These are phyloP conservation scores for Phainopepla nitens DNA, from an alignment of 2,113 vertebrate genomes.

Conservation along the genomic window DNA sequence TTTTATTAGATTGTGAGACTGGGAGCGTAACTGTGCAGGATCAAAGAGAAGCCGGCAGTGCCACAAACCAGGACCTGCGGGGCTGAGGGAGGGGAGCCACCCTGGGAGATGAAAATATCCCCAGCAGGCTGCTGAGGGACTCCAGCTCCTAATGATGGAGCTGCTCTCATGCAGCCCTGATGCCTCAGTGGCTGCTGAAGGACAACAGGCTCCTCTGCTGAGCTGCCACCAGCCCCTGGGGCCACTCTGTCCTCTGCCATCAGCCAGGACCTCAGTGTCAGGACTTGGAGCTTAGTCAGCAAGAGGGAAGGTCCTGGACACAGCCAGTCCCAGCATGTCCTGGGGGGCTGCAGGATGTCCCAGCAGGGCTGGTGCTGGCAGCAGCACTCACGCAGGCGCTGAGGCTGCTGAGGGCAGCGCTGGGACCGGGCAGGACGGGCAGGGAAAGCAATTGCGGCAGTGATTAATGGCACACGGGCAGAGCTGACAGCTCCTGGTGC, in stretches of 20 bases:
- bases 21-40: neutral
- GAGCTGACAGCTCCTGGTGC: neutral
- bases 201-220: neutral
- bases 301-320: too few relatives aligned
- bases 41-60: neutral
- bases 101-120: neutral
- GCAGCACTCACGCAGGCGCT: rapidly evolving
- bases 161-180: rapidly evolving
- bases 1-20: constrained; percentile 19
- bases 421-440: neutral
- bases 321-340: neutral
- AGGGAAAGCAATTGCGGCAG: neutral
- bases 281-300: rapidly evolving
- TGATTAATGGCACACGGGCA: neutral
- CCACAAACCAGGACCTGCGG: neutral
- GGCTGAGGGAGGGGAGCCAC: neutral
- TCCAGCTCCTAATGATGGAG: neutral
- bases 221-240: neutral
- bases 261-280: rapidly evolving
- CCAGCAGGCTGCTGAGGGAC: neutral
- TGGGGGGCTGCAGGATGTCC: neutral
- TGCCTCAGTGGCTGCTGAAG: neutral
- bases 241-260: neutral
- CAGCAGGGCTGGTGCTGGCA: neutral
- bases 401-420: neutral